Conservation (phyloP, 2,113 vertebrate genomes). For the Brachyhypopomus gauderio region DNA sequence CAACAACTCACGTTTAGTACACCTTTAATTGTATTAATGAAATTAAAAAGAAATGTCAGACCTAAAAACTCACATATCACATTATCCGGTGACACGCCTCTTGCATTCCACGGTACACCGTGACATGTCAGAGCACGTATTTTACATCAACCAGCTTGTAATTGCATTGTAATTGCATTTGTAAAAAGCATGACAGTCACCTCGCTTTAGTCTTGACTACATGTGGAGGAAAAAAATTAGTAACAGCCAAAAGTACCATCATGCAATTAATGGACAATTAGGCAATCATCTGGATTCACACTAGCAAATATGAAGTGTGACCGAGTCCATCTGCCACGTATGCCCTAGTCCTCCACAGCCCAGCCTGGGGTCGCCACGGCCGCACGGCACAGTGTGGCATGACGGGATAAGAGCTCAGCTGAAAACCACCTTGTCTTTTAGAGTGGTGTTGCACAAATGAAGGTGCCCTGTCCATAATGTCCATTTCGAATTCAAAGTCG, state of each 20-base stretch:
- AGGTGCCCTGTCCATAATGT: constrained; percentile 66
- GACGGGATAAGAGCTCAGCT: constrained; percentile 46
- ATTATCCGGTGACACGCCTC: constrained; percentile 29
- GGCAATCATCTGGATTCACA: constrained; percentile 55
- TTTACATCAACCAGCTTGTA: constrained; percentile 50
- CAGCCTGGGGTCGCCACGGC: constrained; percentile 42
- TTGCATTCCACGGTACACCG: constrained; percentile 32
- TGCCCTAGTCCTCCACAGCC: not conserved
- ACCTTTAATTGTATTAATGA: constrained; percentile 8
- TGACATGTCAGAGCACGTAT: constrained; percentile 55
- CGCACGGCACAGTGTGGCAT: not conserved
- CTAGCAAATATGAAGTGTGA: constrained; percentile 54
- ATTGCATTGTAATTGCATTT: constrained; percentile 61
- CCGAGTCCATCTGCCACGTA: constrained; percentile 11
- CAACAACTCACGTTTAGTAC: too few relatives aligned
- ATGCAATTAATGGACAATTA: constrained; percentile 61
- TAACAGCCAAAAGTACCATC: constrained; percentile 50
- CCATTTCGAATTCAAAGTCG: constrained; percentile 56
- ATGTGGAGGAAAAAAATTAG: constrained; percentile 32
- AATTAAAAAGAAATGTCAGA: constrained; percentile 16
- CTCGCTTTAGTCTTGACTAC: constrained; percentile 47
- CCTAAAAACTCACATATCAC: constrained; percentile 4
- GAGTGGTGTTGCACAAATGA: constrained; percentile 53
- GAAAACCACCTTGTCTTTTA: constrained; percentile 52
- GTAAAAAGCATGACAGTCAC: constrained; percentile 62